phyloP scores from a whole-genome alignment of 2,797 vertebrate species.

The Schizopygopsis malacanthus region DNA sequence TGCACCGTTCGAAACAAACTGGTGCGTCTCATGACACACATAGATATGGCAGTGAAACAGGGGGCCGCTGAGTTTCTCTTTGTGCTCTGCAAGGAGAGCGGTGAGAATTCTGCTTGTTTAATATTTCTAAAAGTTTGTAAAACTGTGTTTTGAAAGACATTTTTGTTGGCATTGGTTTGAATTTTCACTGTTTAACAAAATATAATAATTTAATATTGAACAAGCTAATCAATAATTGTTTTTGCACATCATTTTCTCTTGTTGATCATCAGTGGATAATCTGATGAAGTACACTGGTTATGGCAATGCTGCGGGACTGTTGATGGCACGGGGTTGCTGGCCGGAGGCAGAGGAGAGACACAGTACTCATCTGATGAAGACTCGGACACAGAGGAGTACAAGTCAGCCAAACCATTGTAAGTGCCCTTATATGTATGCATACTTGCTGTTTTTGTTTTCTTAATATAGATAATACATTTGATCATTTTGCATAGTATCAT shows the following conservation, averaged over 20 bases:
- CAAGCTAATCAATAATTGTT: neutral
- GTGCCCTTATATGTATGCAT: slow-evolving; percentile 48
- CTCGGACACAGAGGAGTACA: slow-evolving; percentile 98
- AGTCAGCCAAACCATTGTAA: slow-evolving; percentile 90
- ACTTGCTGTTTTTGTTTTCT: neutral
- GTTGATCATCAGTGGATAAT: slow-evolving; percentile 85
- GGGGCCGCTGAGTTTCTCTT: slow-evolving; percentile 97
- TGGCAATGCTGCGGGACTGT: slow-evolving; percentile 94
- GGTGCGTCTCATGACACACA: slow-evolving; percentile 97
- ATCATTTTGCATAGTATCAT: neutral
- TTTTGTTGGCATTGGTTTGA: neutral
- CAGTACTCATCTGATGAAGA: slow-evolving; percentile 98
- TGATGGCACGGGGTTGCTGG: slow-evolving; percentile 93
- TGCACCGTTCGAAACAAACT: slow-evolving; percentile 93
- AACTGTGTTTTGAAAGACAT: slow-evolving; percentile 5
- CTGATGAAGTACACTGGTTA: slow-evolving; percentile 98
- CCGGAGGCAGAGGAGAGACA: slow-evolving; percentile 93
- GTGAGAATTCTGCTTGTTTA: slow-evolving; percentile 72
- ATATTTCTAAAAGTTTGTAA: neutral
- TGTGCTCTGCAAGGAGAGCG: slow-evolving; percentile 97
- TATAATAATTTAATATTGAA: neutral
- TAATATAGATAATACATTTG: neutral
- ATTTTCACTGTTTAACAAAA: neutral
- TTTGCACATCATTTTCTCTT: neutral
- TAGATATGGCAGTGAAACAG: slow-evolving; percentile 97